Percentiles rank a stretch among this genome's conserved stretches.
These are phyloP conservation scores for Conus ventricosus DNA, from an alignment of 1,140 invertebrate genomes.

Conservation along the genomic window DNA sequence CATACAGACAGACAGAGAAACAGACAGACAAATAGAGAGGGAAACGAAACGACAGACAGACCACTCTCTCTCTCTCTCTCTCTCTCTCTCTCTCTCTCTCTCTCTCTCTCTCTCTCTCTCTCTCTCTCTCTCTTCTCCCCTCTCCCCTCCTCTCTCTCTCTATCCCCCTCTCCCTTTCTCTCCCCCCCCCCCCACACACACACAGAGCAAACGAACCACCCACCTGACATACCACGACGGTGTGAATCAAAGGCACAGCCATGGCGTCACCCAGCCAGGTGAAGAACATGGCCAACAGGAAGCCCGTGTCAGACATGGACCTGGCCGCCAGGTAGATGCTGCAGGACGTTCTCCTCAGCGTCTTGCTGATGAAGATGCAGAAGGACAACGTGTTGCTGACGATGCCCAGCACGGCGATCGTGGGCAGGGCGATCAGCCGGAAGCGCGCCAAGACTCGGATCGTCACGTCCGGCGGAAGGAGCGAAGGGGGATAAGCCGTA, in stretches of 20 bases:
- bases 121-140: not conserved
- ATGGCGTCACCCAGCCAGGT: constrained; percentile 77
- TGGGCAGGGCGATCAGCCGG: constrained; percentile 69
- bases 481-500: not conserved
- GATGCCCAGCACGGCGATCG: constrained; percentile 76
- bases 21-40: too few relatives aligned
- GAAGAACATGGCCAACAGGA: constrained; percentile 70
- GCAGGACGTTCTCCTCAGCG: constrained; percentile 78
- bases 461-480: not conserved
- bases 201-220: constrained; percentile 44
- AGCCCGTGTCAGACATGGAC: constrained; percentile 77
- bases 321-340: constrained; percentile 79
- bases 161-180: not conserved
- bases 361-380: constrained; percentile 78
- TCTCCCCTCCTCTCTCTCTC: not conserved
- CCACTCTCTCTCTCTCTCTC: too few relatives aligned
- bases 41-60: too few relatives aligned
- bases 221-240: constrained; percentile 60
- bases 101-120: not conserved
- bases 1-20: too few relatives aligned
- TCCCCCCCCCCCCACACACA: not conserved
- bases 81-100: not conserved
- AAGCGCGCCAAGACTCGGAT: constrained; percentile 30
- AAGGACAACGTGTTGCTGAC: constrained; percentile 78
- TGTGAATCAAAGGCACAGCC: constrained; percentile 68